Conservation (phyloP, 2,113 vertebrate species). For the Chaetorhynchus papuensis region DNA sequence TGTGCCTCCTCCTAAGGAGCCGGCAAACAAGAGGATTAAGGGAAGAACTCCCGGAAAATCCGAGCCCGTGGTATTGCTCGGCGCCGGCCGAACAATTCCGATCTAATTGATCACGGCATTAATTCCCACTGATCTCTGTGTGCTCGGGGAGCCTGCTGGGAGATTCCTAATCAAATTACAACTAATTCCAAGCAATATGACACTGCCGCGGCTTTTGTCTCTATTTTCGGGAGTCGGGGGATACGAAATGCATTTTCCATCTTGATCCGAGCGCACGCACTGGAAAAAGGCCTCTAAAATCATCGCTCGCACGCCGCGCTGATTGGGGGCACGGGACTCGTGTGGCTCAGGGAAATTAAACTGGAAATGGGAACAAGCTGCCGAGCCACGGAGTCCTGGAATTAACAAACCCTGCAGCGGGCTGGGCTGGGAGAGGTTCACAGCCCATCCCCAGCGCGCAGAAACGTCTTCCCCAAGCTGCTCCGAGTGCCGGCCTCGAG, state of each 20-base stretch:
- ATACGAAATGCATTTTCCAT: neutral
- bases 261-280: neutral
- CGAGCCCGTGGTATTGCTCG: slow-evolving; percentile 52
- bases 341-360: neutral
- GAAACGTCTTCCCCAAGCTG: too few relatives aligned
- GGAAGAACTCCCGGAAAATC: slow-evolving; percentile 51
- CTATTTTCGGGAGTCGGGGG: slow-evolving; percentile 26
- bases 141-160: slow-evolving; percentile 41
- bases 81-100: slow-evolving; percentile 59
- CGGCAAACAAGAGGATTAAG: slow-evolving; percentile 44
- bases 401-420: neutral
- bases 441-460: neutral
- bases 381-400: accelerated
- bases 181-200: slow-evolving; percentile 47
- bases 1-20: slow-evolving; percentile 32
- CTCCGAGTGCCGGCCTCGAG: neutral
- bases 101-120: slow-evolving; percentile 68
- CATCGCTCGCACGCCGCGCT: neutral
- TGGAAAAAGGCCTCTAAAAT: neutral
- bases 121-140: slow-evolving; percentile 66
- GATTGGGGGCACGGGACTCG: neutral
- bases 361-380: neutral
- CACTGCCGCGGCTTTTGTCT: slow-evolving; percentile 43
- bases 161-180: slow-evolving; percentile 67
- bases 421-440: too few relatives aligned